Conservation (phyloP, 2,888 invertebrate genomes). For the Smittia sp. region DNA sequence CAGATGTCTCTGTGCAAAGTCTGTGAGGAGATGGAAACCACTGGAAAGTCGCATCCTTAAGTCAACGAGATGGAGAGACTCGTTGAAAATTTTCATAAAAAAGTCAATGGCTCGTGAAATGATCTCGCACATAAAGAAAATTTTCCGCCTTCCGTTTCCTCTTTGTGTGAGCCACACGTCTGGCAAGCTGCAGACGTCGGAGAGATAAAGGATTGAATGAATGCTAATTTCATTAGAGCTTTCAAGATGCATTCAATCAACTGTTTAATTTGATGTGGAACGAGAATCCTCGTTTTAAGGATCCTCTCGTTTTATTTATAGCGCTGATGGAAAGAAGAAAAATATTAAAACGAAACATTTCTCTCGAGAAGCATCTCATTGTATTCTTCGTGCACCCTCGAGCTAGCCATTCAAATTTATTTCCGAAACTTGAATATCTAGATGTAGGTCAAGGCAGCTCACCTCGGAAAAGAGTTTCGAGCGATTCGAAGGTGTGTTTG, state of each 20-base stretch:
- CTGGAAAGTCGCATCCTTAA: background rate
- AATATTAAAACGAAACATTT: too few species aligned
- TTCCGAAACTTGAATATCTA: too few species aligned
- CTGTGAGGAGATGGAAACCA: background rate
- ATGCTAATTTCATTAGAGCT: conserved; percentile 19
- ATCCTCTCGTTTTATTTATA: too few species aligned
- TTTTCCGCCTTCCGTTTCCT: background rate
- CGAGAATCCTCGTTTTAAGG: background rate
- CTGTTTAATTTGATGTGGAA: conserved; percentile 25
- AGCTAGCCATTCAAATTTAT: too few species aligned
- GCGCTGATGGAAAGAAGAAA: too few species aligned
- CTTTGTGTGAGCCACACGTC: background rate
- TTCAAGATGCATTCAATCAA: conserved; percentile 35
- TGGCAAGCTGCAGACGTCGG: background rate
- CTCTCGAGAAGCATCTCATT: too few species aligned
- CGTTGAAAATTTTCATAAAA: background rate
- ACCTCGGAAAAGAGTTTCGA: too few species aligned
- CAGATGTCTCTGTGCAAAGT: background rate
- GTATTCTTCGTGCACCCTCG: too few species aligned
- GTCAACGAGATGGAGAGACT: background rate
- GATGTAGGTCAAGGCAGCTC: too few species aligned
- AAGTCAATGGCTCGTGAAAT: conserved; percentile 35
- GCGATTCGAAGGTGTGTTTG: too few species aligned
- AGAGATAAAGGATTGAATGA: background rate
- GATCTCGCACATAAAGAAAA: conserved; percentile 27